Conservation (phyloP, 2,888 invertebrate genomes). For the Ennomos erosarius region DNA sequence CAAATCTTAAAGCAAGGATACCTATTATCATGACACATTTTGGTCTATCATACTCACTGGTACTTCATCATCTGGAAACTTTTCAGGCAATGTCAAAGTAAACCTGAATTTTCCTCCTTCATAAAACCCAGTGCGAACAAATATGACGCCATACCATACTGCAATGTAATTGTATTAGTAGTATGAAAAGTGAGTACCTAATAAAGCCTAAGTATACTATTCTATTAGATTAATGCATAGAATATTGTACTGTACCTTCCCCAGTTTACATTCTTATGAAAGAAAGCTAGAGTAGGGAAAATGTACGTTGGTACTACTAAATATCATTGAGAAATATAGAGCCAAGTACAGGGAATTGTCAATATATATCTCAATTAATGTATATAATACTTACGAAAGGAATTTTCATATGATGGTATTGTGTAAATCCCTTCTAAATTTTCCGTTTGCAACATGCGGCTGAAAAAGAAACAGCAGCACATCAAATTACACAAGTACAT, state of each 20-base stretch:
- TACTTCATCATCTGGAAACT: constrained; percentile 93
- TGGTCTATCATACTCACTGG: constrained; percentile 88
- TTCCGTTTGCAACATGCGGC: constrained; percentile 93
- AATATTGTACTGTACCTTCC: too few species aligned
- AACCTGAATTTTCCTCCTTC: constrained; percentile 97
- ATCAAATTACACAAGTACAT: too few species aligned
- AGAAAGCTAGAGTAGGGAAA: too few species aligned
- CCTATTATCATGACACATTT: constrained; percentile 11
- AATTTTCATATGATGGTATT: constrained; percentile 94
- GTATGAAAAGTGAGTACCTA: too few species aligned
- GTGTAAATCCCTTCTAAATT: constrained; percentile 95
- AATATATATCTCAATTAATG: too few species aligned
- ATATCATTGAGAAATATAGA: too few species aligned
- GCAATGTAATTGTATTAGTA: constrained; percentile 53
- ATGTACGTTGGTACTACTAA: too few species aligned
- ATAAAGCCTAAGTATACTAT: too few species aligned
- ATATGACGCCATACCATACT: constrained; percentile 97
- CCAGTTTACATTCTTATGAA: too few species aligned
- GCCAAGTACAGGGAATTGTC: too few species aligned
- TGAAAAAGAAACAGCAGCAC: constrained; percentile 70
- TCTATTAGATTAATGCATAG: too few species aligned
- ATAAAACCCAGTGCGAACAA: constrained; percentile 94
- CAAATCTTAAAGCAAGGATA: background rate
- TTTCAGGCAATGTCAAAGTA: constrained; percentile 92
- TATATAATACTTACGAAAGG: constrained; percentile 87